These are phyloP conservation scores for Calameuta filiformis DNA, from an alignment of 2,888 invertebrate species.

Conservation along the genomic window DNA sequence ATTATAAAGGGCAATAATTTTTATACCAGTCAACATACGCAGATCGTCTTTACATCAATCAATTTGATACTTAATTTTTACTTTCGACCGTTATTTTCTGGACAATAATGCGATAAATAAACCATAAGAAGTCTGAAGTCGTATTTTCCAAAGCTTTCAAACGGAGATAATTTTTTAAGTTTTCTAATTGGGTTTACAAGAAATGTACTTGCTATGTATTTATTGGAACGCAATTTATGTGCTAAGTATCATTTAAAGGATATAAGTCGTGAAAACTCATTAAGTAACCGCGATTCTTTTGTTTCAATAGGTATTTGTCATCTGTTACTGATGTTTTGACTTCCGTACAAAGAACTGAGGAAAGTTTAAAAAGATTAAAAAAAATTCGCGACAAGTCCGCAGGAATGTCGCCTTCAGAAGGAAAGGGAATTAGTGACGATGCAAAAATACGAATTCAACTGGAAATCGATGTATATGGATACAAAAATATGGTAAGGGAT, in stretches of 20 bases:
- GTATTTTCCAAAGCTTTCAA: conserved; percentile 65
- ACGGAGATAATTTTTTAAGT: conserved; percentile 62
- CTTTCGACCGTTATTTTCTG: too few species aligned
- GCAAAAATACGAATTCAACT: conserved; percentile 94
- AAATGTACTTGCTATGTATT: conserved; percentile 1
- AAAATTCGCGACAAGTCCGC: conserved; percentile 77
- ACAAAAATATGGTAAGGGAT: conserved; percentile 71
- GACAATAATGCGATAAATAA: too few species aligned
- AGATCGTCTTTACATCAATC: too few species aligned
- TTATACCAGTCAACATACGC: too few species aligned
- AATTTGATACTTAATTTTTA: too few species aligned
- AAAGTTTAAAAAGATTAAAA: conserved; percentile 90
- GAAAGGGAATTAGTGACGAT: conserved; percentile 82
- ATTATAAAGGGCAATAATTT: too few species aligned
- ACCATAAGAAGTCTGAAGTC: conserved; percentile 30
- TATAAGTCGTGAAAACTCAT: conserved; percentile 11
- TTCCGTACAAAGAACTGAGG: conserved; percentile 95
- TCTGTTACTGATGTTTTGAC: conserved; percentile 89
- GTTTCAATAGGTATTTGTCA: conserved; percentile 71
- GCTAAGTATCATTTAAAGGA: not conserved
- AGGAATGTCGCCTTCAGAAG: conserved; percentile 66
- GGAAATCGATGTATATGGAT: conserved; percentile 84
- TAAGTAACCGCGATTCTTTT: conserved; percentile 2
- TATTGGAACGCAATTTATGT: conserved; percentile 56
- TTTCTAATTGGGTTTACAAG: conserved; percentile 67